Evolutionary conservation across 2,888 invertebrate genomes (phyloP).

Genomic region (Keiferia lycopersicella): DNA sequence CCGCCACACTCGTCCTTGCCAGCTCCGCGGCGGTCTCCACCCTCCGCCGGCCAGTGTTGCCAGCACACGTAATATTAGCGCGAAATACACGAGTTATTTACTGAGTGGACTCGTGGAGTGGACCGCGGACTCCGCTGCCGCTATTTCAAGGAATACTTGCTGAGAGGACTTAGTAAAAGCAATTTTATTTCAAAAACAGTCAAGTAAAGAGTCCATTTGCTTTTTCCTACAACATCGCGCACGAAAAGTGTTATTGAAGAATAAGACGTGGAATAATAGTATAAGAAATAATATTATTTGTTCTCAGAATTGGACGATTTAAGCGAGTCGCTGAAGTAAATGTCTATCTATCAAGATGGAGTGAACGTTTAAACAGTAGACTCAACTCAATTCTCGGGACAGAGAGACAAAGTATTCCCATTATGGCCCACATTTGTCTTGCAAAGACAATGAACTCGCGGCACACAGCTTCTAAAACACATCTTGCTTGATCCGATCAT

Average conservation of each 20-base stretch:
- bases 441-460: conserved; percentile 7
- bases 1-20: too few species aligned
- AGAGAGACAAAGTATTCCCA: conserved; percentile 11
- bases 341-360: conserved; percentile 4
- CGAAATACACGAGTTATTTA: background rate
- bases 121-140: too few species aligned
- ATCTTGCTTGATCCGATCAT: background rate
- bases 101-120: too few species aligned
- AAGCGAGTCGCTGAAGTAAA: conserved; percentile 3
- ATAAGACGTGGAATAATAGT: background rate
- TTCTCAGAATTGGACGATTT: conserved; percentile 5
- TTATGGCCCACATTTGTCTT: conserved; percentile 15
- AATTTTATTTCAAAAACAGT: too few species aligned
- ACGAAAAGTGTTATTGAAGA: too few species aligned
- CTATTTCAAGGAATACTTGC: too few species aligned
- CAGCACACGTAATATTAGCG: background rate
- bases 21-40: too few species aligned
- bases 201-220: too few species aligned
- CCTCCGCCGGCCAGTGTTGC: background rate
- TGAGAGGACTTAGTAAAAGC: too few species aligned
- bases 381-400: conserved; percentile 3
- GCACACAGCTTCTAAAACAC: background rate
- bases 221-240: too few species aligned
- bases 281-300: background rate
- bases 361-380: conserved; percentile 9